Percentiles rank a stretch among this genome's conserved stretches.
These are phyloP conservation scores for Rhinichthys osculus DNA, from an alignment of 2,797 vertebrate species.

Conservation along the genomic window DNA sequence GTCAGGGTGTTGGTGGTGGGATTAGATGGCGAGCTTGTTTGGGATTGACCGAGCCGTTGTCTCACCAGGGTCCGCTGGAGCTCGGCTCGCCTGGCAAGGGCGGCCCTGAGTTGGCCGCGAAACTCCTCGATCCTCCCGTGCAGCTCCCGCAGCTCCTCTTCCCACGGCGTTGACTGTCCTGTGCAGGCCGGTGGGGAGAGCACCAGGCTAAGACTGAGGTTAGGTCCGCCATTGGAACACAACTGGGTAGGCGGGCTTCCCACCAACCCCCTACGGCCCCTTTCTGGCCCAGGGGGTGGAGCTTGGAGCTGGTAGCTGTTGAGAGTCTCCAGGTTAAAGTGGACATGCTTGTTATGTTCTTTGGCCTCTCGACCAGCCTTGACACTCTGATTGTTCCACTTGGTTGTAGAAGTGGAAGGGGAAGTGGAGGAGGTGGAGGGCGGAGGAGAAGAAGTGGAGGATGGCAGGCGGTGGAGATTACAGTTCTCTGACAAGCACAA, in stretches of 20 bases:
- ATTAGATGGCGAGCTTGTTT: slow-evolving; percentile 66
- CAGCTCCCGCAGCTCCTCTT: slow-evolving; percentile 85
- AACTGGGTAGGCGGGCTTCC: slow-evolving; percentile 74
- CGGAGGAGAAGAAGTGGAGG: slow-evolving; percentile 68
- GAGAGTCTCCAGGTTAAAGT: slow-evolving; percentile 84
- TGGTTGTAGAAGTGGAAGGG: slow-evolving; percentile 69
- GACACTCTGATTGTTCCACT: slow-evolving; percentile 55
- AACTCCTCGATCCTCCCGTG: slow-evolving; percentile 84
- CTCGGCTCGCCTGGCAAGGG: slow-evolving; percentile 84
- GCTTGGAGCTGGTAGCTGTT: slow-evolving; percentile 79
- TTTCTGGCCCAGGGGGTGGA: slow-evolving; percentile 70
- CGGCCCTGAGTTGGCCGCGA: slow-evolving; percentile 81
- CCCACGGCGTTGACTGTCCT: slow-evolving; percentile 76
- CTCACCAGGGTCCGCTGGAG: slow-evolving; percentile 83
- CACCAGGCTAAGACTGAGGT: slow-evolving; percentile 74
- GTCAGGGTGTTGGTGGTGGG: slow-evolving; percentile 52
- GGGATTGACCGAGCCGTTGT: slow-evolving; percentile 68
- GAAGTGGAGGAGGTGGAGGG: slow-evolving; percentile 72
- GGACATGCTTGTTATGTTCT: slow-evolving; percentile 77
- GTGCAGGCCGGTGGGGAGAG: slow-evolving; percentile 74
- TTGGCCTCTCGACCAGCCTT: slow-evolving; percentile 76
- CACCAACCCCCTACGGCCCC: slow-evolving; percentile 64
- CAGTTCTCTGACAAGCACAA: slow-evolving; percentile 83
- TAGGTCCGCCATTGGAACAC: slow-evolving; percentile 79
- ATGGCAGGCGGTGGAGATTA: slow-evolving; percentile 75